Conservation (phyloP, 1,140 invertebrate species). For the Hyphantria cunea region DNA sequence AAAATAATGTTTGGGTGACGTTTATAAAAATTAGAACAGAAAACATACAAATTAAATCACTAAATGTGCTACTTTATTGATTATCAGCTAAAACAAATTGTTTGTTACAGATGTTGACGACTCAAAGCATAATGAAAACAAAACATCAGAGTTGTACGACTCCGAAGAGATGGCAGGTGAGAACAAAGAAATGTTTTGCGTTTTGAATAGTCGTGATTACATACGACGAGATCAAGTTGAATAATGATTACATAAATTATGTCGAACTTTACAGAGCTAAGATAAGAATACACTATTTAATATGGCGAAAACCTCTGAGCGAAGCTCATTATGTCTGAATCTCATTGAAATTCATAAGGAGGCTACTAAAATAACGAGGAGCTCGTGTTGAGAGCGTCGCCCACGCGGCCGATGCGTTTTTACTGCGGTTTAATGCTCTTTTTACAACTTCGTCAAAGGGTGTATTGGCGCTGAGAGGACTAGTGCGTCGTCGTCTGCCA, state of each 20-base stretch:
- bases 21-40: too few relatives aligned
- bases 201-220: background rate
- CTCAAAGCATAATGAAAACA: constrained; percentile 28
- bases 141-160: constrained; percentile 28
- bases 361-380: constrained; percentile 69
- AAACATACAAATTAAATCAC: too few relatives aligned
- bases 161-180: constrained; percentile 36
- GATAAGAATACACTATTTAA: constrained; percentile 45
- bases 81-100: background rate
- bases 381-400: constrained; percentile 33
- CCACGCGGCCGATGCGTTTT: constrained; percentile 68
- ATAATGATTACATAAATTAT: constrained; percentile 22
- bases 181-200: background rate
- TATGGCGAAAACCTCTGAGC: constrained; percentile 42
- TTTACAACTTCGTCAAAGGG: constrained; percentile 80
- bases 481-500: constrained; percentile 38
- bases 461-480: constrained; percentile 50
- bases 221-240: constrained; percentile 15
- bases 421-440: constrained; percentile 78
- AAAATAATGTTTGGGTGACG: too few relatives aligned
- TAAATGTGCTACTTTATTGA: too few relatives aligned
- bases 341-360: constrained; percentile 79
- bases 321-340: constrained; percentile 53
- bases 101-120: constrained; percentile 35
- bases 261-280: constrained; percentile 20